Conservation (phyloP, 2,888 invertebrate genomes). For the Drosophila vallismaia region DNA sequence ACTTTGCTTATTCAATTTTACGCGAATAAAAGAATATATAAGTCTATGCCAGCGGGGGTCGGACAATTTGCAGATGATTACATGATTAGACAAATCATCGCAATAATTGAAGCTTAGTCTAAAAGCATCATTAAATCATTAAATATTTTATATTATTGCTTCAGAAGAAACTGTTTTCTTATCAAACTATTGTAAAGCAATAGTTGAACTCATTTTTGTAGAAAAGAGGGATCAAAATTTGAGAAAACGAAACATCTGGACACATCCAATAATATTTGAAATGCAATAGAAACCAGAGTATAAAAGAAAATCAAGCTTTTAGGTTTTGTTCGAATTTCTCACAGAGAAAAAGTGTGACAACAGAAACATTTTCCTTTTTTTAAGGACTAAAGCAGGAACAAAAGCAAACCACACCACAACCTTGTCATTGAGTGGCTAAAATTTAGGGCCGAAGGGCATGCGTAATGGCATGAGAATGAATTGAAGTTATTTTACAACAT, state of each 20-base stretch:
- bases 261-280: constrained; percentile 26
- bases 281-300: constrained; percentile 16
- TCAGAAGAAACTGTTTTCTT: neutral
- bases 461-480: constrained; percentile 58
- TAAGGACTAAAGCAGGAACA: constrained; percentile 19
- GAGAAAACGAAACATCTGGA: constrained; percentile 8
- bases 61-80: constrained; percentile 9
- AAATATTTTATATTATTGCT: neutral
- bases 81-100: constrained; percentile 10
- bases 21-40: constrained; percentile 22
- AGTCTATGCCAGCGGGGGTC: constrained; percentile 2
- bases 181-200: too few relatives aligned
- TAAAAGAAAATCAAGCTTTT: constrained; percentile 27
- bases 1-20: constrained; percentile 27
- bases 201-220: too few relatives aligned
- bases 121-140: neutral
- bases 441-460: constrained; percentile 49
- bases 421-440: constrained; percentile 29
- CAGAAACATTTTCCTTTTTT: constrained; percentile 37
- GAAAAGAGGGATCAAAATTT: too few relatives aligned
- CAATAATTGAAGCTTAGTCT: neutral
- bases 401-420: constrained; percentile 26
- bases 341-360: constrained; percentile 54
- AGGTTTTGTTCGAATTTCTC: constrained; percentile 24
- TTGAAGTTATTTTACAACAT: constrained; percentile 78